Evolutionary conservation across 2,888 invertebrate genomes (phyloP).

Genomic region (Glaucopsyche alexis): DNA sequence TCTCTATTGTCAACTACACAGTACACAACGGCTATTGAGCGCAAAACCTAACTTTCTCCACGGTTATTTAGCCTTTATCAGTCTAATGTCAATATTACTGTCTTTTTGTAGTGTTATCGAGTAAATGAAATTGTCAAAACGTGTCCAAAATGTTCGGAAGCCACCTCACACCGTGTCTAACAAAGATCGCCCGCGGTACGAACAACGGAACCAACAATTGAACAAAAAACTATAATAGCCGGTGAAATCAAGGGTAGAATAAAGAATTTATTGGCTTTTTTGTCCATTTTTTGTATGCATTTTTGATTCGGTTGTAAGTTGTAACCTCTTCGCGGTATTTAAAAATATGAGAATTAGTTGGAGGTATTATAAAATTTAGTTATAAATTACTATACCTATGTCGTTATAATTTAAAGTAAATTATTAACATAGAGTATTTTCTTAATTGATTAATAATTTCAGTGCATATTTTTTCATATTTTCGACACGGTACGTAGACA

Average conservation of each 20-base stretch:
- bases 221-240: conserved; percentile 18
- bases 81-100: conserved; percentile 24
- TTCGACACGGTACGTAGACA: too few relatives aligned
- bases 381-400: background rate
- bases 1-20: background rate
- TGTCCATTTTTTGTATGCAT: conserved; percentile 17
- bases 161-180: conserved; percentile 26
- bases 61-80: conserved; percentile 16
- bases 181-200: conserved; percentile 24
- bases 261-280: conserved; percentile 12
- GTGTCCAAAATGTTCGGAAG: conserved; percentile 22
- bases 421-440: background rate
- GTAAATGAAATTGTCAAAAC: conserved; percentile 22
- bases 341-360: background rate
- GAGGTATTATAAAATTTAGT: background rate
- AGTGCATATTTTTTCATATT: too few relatives aligned
- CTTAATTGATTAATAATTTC: background rate
- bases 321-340: conserved; percentile 1
- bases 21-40: background rate
- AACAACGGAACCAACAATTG: conserved; percentile 23
- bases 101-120: conserved; percentile 18
- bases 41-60: conserved; percentile 17
- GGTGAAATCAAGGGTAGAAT: conserved; percentile 21
- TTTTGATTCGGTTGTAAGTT: conserved; percentile 16
- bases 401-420: too few relatives aligned